Base-by-base conservation (phyloP, 2,888 invertebrate species). In the Hemicrepidius hirtus region DNA sequence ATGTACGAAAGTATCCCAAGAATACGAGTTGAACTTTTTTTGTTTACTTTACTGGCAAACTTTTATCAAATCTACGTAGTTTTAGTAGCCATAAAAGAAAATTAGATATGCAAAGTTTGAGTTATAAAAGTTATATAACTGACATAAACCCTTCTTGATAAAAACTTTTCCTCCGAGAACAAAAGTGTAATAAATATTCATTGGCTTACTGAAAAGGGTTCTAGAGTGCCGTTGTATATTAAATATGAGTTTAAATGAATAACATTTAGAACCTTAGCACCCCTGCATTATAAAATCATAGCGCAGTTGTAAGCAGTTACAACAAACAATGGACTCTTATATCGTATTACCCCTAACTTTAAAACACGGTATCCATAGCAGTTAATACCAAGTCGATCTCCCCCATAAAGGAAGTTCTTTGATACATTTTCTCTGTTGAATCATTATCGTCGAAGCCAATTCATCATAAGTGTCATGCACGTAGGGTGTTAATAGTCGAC, bases 231-330 rank as follows among this genome's bases (percentile, higher is more conserved):
- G 75, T 70, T 80, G 82, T 82, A 82, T 84, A 83, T 84, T 84
- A 85, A 85, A 84, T 84, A 83, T 83, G 83, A 84, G 83, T 85
- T 84, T 84, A 84, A 84, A 84, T 84, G 81, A 77, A 77, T 77
- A 78, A 78, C 78, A 80, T 80, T 81, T 80, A 80, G 81, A 82
- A 79, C 78, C 79, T 75, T 77, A 62, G 79, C 80, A 80, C 82
- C 84, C 83, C 77, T 67, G 65, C 62, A 70, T 82, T 82, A 82
- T 81, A 80, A 80, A 84, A 83, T 83, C 82, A 83, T 82, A 82
- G 80, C 80, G 75, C 73, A 75, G 75, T 80, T 82, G 81, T 81
- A 82, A 83, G 82, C 81, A 83, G 83, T 83, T 82, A 76, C 71
- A 74, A 75, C 79, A 77, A 80, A 83, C 82, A 82, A 82, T 80